Evolutionary conservation across 2,113 vertebrate species (phyloP).

Genomic region (Ahaetulla prasina): DNA sequence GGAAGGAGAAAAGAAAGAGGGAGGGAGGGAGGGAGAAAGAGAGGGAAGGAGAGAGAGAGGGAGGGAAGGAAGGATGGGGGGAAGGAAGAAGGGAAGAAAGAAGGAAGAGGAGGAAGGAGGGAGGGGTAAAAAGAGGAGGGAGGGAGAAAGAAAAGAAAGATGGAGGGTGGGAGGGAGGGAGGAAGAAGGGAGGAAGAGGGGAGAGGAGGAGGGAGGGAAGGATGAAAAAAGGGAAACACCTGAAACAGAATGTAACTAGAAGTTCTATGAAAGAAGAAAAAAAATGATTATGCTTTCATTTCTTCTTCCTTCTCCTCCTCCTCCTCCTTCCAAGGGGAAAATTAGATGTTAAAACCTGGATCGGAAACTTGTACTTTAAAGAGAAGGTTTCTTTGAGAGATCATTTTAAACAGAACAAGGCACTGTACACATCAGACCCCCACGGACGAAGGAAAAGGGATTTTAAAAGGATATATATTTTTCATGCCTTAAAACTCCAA

Average conservation of each 20-base stretch:
- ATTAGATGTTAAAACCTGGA: background rate
- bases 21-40: too few species aligned
- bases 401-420: background rate
- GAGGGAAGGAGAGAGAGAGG: too few species aligned
- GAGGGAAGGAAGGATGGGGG: too few species aligned
- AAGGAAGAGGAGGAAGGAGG: too few species aligned
- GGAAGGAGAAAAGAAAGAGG: accelerated
- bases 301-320: background rate
- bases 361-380: background rate
- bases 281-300: background rate
- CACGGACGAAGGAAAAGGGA: background rate
- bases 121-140: too few species aligned
- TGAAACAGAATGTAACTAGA: background rate
- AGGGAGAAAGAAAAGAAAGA: too few species aligned
- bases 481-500: background rate
- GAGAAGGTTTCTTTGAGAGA: background rate
- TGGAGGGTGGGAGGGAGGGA: background rate
- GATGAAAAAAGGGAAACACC: background rate
- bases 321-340: background rate
- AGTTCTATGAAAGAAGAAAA: background rate
- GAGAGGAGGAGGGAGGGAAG: too few species aligned
- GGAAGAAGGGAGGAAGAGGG: too few species aligned
- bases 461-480: background rate
- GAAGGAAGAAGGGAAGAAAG: too few species aligned
- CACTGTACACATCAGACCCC: background rate